Conservation (phyloP, 2,888 invertebrate genomes). For the Thecocarcelia acutangulata region DNA sequence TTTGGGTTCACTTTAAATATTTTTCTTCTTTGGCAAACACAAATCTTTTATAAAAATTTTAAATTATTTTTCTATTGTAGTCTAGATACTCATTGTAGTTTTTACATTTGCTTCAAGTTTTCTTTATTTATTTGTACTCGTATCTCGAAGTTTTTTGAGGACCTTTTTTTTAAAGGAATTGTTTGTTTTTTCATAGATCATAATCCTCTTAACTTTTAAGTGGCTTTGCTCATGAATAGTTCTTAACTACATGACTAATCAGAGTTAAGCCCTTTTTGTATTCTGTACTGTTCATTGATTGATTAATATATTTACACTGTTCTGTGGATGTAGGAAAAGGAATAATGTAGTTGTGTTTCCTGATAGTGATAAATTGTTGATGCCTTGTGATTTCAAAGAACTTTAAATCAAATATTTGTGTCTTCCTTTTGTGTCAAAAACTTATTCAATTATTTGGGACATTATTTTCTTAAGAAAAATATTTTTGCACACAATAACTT, state of each 20-base stretch:
- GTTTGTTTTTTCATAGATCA: conserved; percentile 17
- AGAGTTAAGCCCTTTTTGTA: conserved; percentile 42
- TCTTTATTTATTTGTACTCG: background rate
- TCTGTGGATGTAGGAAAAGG: conserved; percentile 37
- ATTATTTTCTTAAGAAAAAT: too few relatives aligned
- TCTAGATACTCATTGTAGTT: conserved; percentile 36
- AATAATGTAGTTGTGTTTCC: background rate
- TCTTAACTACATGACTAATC: conserved; percentile 73
- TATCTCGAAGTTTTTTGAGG: conserved; percentile 42
- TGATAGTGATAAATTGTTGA: too few relatives aligned
- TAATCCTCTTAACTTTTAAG: conserved; percentile 72
- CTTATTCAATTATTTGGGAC: too few relatives aligned
- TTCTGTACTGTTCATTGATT: conserved; percentile 28
- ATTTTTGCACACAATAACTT: too few relatives aligned
- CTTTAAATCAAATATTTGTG: too few relatives aligned
- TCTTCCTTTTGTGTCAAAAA: too few relatives aligned
- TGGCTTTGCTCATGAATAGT: conserved; percentile 55
- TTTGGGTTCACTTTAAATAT: conserved; percentile 32
- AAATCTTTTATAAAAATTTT: conserved; percentile 51
- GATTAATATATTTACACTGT: conserved; percentile 25
- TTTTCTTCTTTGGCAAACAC: background rate
- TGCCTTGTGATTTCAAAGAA: too few relatives aligned
- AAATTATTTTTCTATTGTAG: conserved; percentile 55
- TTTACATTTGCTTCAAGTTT: conserved; percentile 10
- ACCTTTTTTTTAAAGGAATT: conserved; percentile 58